A percentile compares a stretch with the other conserved stretches of the same genome.
These are phyloP conservation scores for Meriones psammophilus DNA, from an alignment of 2,797 vertebrate genomes.

Conservation along the genomic window DNA sequence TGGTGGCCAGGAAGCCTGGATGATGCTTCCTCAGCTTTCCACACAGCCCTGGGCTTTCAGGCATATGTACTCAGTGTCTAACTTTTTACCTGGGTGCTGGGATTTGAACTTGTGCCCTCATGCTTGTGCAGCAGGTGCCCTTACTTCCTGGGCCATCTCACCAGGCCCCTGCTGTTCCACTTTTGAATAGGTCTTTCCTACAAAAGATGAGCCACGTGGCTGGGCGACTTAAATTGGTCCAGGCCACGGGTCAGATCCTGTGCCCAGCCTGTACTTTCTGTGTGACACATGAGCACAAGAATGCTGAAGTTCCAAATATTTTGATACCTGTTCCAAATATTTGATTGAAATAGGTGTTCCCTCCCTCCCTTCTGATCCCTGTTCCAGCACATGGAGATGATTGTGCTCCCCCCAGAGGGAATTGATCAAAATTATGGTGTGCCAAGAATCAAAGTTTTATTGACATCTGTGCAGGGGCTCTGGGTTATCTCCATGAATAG, in stretches of 20 bases:
- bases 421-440: neutral
- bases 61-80: neutral
- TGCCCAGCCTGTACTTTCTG: neutral
- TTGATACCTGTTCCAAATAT: conserved; percentile 19
- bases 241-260: neutral
- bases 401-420: too few relatives aligned
- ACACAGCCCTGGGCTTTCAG: neutral
- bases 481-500: too few relatives aligned
- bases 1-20: neutral
- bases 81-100: neutral
- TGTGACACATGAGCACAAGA: neutral
- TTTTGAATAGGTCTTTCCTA: neutral
- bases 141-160: neutral
- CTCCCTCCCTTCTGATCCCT: too few relatives aligned
- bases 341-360: too few relatives aligned
- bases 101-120: neutral
- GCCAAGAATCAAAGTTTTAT: neutral
- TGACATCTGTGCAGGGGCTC: too few relatives aligned
- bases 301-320: too few relatives aligned
- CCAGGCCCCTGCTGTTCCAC: neutral
- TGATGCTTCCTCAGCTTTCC: neutral
- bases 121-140: neutral
- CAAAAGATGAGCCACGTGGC: neutral
- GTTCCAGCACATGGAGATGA: neutral
- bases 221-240: neutral